Evolutionary conservation across 2,113 vertebrate genomes (phyloP).

Genomic region (Dermatemys mawii): DNA sequence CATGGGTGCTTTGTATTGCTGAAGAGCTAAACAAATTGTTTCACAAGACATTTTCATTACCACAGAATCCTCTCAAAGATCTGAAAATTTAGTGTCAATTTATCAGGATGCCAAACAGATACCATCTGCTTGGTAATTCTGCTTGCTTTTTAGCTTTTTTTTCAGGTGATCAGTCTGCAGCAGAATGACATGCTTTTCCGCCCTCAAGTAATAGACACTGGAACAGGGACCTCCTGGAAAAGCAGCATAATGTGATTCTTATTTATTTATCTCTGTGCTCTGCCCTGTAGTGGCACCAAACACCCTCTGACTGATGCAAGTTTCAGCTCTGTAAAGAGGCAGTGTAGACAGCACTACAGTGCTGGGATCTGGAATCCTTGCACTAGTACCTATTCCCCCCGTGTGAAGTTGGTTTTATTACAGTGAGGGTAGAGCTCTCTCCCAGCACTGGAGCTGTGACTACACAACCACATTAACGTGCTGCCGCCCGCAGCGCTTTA

Average conservation of each 20-base stretch:
- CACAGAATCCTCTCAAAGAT: conserved; percentile 1
- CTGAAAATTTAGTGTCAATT: conserved; percentile 17
- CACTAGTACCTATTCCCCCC: too few species aligned
- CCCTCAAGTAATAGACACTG: background rate
- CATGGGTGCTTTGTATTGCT: conserved; percentile 4
- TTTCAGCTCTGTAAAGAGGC: background rate
- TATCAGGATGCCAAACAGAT: conserved; percentile 20
- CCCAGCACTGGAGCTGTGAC: too few species aligned
- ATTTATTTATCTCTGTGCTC: conserved; percentile 52
- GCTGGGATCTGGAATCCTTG: too few species aligned
- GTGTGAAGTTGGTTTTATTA: too few species aligned
- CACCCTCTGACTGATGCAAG: too few species aligned
- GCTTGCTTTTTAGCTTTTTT: background rate
- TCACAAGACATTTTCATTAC: conserved; percentile 41
- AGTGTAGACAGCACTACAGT: too few species aligned
- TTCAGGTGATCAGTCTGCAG: conserved; percentile 6
- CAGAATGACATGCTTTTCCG: background rate
- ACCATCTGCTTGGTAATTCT: background rate
- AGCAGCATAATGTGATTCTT: background rate
- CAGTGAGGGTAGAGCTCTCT: too few species aligned
- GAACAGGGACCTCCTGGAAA: background rate
- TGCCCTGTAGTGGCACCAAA: background rate
- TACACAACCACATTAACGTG: too few species aligned
- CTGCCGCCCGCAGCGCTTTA: too few species aligned
- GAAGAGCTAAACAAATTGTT: conserved; percentile 42